Evolutionary conservation across 2,797 vertebrate genomes (phyloP).

Genomic region (Enteromius anoplus): DNA sequence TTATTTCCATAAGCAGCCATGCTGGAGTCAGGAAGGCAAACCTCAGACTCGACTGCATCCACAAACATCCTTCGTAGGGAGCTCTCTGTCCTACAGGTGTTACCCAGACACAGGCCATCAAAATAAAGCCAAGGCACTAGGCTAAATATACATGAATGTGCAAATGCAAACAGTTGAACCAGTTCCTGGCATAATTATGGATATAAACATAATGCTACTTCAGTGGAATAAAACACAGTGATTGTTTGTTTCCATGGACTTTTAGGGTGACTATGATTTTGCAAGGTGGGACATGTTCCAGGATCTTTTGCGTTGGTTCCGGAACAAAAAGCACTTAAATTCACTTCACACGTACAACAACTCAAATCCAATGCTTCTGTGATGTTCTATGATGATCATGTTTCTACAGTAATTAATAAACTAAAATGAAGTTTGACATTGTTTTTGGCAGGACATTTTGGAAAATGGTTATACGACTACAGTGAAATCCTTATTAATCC

Average conservation of each 20-base stretch:
- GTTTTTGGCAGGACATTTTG: too few species aligned
- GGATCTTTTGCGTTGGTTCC: background rate
- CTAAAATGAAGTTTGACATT: too few species aligned
- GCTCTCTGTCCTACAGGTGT: slow-evolving; percentile 69
- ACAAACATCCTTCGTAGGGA: slow-evolving; percentile 69
- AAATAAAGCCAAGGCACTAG: slow-evolving; percentile 25
- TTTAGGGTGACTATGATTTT: background rate
- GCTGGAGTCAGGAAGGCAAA: slow-evolving; percentile 61
- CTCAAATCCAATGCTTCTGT: background rate
- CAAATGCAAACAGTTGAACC: slow-evolving; percentile 42
- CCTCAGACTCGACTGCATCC: slow-evolving; percentile 57
- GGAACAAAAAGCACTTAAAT: background rate
- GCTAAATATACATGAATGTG: slow-evolving; percentile 9
- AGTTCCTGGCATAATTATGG: slow-evolving; percentile 29
- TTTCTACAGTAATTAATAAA: background rate
- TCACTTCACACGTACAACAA: background rate
- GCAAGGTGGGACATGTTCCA: background rate
- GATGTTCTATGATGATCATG: background rate
- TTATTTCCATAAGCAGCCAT: slow-evolving; percentile 71
- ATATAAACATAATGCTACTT: slow-evolving; percentile 25
- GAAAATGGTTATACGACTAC: too few species aligned
- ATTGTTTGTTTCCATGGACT: slow-evolving; percentile 40
- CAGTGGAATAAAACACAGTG: slow-evolving; percentile 16
- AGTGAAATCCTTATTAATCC: too few species aligned
- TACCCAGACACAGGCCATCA: slow-evolving; percentile 60